phyloP scores from a whole-genome alignment of 2,113 vertebrate genomes.

The Meleagris gallopavo region DNA sequence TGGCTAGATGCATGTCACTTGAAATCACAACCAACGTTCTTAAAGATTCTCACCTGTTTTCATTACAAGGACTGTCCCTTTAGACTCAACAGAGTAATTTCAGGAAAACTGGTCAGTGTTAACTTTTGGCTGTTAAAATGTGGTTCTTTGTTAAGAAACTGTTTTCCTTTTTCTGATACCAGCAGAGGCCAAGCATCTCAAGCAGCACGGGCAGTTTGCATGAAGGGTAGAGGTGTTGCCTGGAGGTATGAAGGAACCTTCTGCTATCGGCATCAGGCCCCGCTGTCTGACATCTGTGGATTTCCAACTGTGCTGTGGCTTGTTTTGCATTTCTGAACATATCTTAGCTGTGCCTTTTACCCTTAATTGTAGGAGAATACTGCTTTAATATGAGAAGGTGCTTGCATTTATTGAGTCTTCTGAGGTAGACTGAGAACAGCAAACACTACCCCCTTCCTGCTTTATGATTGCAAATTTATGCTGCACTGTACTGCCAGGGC shows the following conservation, averaged over 20 bases:
- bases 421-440: not conserved
- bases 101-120: conserved; percentile 9
- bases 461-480: not conserved
- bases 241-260: not conserved
- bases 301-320: accelerated
- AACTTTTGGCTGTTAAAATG: not conserved
- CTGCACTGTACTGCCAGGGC: not conserved
- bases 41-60: not conserved
- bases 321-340: not conserved
- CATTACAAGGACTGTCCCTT: not conserved
- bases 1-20: not conserved
- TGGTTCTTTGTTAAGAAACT: not conserved
- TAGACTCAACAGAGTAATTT: not conserved
- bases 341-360: not conserved
- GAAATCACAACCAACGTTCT: not conserved
- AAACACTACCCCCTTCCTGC: accelerated
- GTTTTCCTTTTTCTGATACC: not conserved
- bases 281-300: not conserved
- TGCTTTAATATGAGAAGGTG: not conserved
- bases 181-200: not conserved
- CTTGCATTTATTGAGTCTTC: not conserved
- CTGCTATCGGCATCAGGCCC: not conserved
- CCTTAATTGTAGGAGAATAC: not conserved
- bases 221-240: not conserved
- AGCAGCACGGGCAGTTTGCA: not conserved